Conservation (phyloP, 2,797 vertebrate genomes). For the Ceyx erithaca region DNA sequence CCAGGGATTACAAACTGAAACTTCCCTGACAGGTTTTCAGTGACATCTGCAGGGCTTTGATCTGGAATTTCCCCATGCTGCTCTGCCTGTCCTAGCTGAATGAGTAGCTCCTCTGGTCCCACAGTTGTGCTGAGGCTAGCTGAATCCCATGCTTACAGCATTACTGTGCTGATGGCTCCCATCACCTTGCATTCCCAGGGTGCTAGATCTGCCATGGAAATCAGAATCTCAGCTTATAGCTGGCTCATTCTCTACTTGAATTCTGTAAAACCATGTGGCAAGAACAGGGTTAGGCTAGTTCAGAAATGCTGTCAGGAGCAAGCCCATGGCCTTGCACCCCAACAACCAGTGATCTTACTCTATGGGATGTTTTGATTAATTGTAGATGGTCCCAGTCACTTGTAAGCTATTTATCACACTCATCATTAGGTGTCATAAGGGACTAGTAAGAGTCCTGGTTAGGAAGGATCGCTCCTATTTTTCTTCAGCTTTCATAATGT, state of each 20-base stretch:
- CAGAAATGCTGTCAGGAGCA: background rate
- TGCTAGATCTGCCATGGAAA: background rate
- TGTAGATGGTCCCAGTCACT: constrained; percentile 9
- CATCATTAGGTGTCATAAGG: constrained; percentile 32
- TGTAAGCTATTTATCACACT: constrained; percentile 35
- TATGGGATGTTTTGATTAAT: constrained; percentile 41
- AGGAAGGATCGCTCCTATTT: background rate
- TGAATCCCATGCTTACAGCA: background rate
- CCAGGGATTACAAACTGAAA: background rate
- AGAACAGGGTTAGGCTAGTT: background rate
- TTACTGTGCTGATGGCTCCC: background rate
- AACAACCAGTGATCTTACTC: background rate
- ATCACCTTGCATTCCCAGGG: background rate
- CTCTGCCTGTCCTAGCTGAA: background rate
- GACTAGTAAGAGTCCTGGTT: background rate
- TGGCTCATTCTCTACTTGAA: background rate
- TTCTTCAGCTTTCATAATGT: background rate
- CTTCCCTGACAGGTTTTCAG: background rate
- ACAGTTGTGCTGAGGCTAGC: background rate
- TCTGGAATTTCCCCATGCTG: background rate
- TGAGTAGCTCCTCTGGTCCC: background rate
- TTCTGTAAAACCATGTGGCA: background rate
- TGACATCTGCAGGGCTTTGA: background rate
- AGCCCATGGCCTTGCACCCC: background rate
- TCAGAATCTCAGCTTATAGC: background rate